Evolutionary conservation across 1,140 invertebrate species (phyloP), one percentile per base, ranked within the genome.

Genomic region (Paralvinella palmiformis): DNA sequence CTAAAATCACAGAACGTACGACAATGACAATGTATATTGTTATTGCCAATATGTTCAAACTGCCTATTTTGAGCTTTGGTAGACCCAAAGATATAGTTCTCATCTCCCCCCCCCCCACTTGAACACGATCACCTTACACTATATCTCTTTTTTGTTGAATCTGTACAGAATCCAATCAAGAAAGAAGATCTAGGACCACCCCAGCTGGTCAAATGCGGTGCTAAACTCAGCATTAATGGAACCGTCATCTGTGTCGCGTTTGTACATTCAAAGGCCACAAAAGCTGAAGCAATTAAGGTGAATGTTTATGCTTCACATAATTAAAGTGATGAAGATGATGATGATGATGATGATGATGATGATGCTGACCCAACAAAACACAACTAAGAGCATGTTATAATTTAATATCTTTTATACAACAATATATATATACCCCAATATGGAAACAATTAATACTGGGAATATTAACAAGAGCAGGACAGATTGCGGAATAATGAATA

Each of bases 181-280:
- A 41, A 41, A 41, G 10, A 41, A 41, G n/a, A 10, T 41, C 37
- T 41, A 10, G 10, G 10, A 41, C 10, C 37, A 41, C n/a, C 10
- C n/a, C 37, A 41, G 37, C 10, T 36, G 24, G n/a, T 55, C 5
- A 65, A 73, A 41, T 74, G 74, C 69, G 68, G 73, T 48, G 84
- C 82, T 24, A 82, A 83, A 27, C 83, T 88, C 70, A 76, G 79
- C 63, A 76, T 87, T 45, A 71, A 82, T 31, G 89, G 89, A 37
- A 85, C 87, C 45, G 83, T 91, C 10, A 84, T 85, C 10, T 86
- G 87, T 65, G 84, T 85, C 77, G 85, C 88, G 29, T 90, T 87
- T 79, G 80, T 91, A 59, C 85, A 88, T 76, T 83, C 85, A 29
- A 88, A 87, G 77, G 84, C 87, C 3, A 87, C 84, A 27, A 82